phyloP scores from a whole-genome alignment of 2,113 vertebrate genomes.

The Cyrtonyx montezumae region DNA sequence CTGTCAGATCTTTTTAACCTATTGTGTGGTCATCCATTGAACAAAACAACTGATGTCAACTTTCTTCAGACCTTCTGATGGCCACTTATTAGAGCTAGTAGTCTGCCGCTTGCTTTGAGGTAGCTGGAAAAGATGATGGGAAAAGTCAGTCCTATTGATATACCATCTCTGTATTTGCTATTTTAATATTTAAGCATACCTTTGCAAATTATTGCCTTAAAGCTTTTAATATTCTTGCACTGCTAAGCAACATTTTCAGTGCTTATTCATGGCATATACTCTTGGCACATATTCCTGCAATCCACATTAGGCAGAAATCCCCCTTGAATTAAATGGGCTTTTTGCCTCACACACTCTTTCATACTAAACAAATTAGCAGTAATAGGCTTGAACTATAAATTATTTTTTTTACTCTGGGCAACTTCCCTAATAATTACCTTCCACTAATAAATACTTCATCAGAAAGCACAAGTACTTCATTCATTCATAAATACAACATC shows the following conservation, averaged over 20 bases:
- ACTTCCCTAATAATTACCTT: conserved; percentile 19
- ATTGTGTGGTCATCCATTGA: background rate
- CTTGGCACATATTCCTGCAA: background rate
- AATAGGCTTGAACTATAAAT: background rate
- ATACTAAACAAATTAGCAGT: background rate
- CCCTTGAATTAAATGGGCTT: background rate
- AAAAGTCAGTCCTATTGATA: background rate
- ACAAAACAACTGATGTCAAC: background rate
- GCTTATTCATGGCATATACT: background rate
- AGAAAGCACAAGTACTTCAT: no score
- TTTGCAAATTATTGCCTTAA: background rate
- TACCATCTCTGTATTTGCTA: background rate
- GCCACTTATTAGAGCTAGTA: background rate
- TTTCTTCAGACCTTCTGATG: background rate
- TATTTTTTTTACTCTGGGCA: background rate
- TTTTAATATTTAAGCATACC: background rate
- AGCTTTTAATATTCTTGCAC: background rate
- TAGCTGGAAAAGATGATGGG: background rate
- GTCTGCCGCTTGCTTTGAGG: background rate
- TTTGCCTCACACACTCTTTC: background rate
- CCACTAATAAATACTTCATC: background rate
- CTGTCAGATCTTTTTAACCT: background rate
- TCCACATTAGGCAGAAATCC: conserved; percentile 11
- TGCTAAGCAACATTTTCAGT: background rate
- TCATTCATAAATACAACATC: no score